Evolutionary conservation across 1,140 invertebrate genomes (phyloP), one percentile per base, ranked within the genome.

Genomic region (Bombus haemorrhoidalis): DNA sequence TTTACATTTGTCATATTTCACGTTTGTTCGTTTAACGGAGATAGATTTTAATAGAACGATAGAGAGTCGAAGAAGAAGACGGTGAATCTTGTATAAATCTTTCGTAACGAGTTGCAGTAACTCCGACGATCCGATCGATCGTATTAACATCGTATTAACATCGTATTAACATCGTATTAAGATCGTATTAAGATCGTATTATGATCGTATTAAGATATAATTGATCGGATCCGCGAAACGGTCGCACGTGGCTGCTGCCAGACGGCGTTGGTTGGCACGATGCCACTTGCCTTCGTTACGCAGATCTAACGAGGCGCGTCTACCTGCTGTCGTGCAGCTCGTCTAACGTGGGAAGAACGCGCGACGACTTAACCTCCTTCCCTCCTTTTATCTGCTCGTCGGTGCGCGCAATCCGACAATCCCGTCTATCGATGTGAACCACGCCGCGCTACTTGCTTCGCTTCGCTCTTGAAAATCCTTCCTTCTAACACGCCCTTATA

Each of bases 241-340:
- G 3, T 81, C 75, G 74, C 73, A 75, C 87, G 83, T 86, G 69
- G 66, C 64, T 59, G 34, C 32, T 77, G 71, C 84, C 78, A 66
- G 78, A 47, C 59, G 68, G 28, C 8, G 18, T 39, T 81, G 69
- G 69, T 80, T 89, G 71, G 79, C 86, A 68, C 34, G 80, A 34
- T 75, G 69, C 78, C 86, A 22, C 47, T 28, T 39, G 64, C 32
- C 71, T 89, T 86, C 64, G 62, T 64, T 78, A 83, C 81, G 86
- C 77, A 62, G 41, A 74, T 83, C 47, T 62, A 86, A 79, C 66
- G 59, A 76, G 62, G 34, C 34, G 47, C 13, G 28, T 72, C 62
- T 88, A 78, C 59, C 76, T 71, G 37, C 34, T 18, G 82, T 62
- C 32, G n/a, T n/a, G n/a, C 64, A 64, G 64, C 10, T 43, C 34